Conservation (phyloP, 2,797 vertebrate species). For the Discoglossus pictus region DNA sequence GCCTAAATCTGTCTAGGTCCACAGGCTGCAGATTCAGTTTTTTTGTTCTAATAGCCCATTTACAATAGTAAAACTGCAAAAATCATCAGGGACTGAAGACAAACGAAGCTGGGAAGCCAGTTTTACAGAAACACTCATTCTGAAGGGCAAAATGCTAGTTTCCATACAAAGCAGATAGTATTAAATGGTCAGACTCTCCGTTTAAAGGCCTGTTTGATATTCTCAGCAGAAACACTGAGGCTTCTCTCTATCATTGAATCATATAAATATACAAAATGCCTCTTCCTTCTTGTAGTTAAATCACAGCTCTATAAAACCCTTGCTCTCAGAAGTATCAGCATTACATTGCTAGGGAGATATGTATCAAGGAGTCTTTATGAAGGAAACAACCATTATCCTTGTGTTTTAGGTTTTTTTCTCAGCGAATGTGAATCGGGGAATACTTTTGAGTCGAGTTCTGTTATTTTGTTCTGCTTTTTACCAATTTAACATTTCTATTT, state of each 20-base stretch:
- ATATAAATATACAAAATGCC: constrained; percentile 2
- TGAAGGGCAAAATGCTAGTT: constrained; percentile 19
- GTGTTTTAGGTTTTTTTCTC: too few species aligned
- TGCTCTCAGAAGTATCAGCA: background rate
- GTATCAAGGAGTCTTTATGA: constrained; percentile 25
- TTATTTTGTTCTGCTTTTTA: too few species aligned
- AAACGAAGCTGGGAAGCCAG: constrained; percentile 12
- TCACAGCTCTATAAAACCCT: background rate
- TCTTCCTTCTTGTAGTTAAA: background rate
- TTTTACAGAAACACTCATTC: constrained; percentile 4
- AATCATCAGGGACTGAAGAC: constrained; percentile 34
- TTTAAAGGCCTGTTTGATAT: background rate
- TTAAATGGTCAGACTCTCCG: background rate
- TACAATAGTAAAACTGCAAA: constrained; percentile 25
- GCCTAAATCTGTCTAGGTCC: background rate
- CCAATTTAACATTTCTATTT: too few species aligned
- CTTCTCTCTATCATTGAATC: background rate
- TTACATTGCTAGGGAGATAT: background rate
- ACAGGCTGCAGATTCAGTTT: background rate
- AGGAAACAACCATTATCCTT: too few species aligned
- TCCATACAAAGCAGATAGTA: background rate
- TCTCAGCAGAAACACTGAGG: constrained; percentile 6
- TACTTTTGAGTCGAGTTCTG: too few species aligned
- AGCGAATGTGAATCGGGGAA: too few species aligned
- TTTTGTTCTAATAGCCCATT: constrained; percentile 29